These are phyloP conservation scores for Phataginus tetradactyla DNA, from an alignment of 2,797 vertebrate species.

Conservation along the genomic window DNA sequence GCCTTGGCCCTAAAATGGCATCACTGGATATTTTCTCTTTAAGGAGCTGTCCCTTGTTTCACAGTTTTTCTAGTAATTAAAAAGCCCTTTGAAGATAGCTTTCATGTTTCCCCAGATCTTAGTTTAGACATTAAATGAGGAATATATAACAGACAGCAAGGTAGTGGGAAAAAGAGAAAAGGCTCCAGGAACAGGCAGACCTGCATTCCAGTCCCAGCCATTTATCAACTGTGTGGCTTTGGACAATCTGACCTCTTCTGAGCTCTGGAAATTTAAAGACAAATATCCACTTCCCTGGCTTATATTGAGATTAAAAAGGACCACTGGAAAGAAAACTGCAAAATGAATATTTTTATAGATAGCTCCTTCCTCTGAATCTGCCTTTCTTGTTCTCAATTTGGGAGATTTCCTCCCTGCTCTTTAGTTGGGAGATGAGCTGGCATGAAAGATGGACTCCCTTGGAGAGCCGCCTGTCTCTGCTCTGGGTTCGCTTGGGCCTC, in stretches of 20 bases:
- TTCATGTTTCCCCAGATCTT: not conserved
- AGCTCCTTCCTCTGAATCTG: not conserved
- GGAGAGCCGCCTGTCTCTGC: not conserved
- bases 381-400: not conserved
- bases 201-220: not conserved
- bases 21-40: not conserved
- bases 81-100: not conserved
- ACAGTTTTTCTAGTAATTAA: constrained; percentile 8
- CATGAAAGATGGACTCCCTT: not conserved
- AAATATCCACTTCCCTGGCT: not conserved
- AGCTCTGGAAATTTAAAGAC: not conserved
- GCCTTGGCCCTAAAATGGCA: not conserved
- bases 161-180: not conserved
- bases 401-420: not conserved
- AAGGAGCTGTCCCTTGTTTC: not conserved
- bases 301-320: not conserved
- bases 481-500: not conserved
- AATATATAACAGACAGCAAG: not conserved
- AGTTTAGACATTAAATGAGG: not conserved
- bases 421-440: not conserved
- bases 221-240: not conserved
- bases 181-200: not conserved
- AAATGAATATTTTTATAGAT: not conserved
- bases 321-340: not conserved
- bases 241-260: not conserved